phyloP scores from a whole-genome alignment of 1,140 invertebrate species.

The Meteorus sp. region DNA sequence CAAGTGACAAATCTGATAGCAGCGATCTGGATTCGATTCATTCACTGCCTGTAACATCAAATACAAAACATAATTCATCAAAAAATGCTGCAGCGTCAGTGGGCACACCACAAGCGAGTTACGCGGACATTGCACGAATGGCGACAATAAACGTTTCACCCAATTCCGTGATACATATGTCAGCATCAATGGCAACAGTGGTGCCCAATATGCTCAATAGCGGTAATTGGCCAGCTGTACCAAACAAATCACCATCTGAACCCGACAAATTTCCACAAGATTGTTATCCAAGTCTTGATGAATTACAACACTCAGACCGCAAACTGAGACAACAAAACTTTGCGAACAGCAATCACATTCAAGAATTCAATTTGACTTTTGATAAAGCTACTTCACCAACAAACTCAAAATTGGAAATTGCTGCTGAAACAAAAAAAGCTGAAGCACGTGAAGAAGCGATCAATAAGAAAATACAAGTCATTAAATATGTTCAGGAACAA shows the following conservation, averaged over 20 bases:
- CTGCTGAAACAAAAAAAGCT: slow-evolving; percentile 44
- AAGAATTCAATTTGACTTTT: slow-evolving; percentile 41
- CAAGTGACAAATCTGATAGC: slow-evolving; percentile 72
- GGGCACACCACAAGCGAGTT: slow-evolving; percentile 68
- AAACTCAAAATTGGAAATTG: slow-evolving; percentile 45
- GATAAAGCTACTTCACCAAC: slow-evolving; percentile 48
- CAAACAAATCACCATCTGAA: slow-evolving; percentile 42
- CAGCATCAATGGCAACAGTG: slow-evolving; percentile 45
- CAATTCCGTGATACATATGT: slow-evolving; percentile 45
- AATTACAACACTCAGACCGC: slow-evolving; percentile 48
- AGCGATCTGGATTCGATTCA: slow-evolving; percentile 75
- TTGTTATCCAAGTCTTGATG: slow-evolving; percentile 55
- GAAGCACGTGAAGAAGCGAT: slow-evolving; percentile 50
- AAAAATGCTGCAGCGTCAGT: slow-evolving; percentile 54
- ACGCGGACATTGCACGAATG: slow-evolving; percentile 73
- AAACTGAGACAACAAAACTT: slow-evolving; percentile 44
- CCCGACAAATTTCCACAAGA: slow-evolving; percentile 46
- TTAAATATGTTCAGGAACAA: slow-evolving; percentile 51
- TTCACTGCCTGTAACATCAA: slow-evolving; percentile 68
- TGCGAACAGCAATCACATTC: slow-evolving; percentile 37
- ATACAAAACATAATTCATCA: slow-evolving; percentile 51
- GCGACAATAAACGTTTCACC: slow-evolving; percentile 52
- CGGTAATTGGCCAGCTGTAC: slow-evolving; percentile 45
- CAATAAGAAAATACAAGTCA: slow-evolving; percentile 49
- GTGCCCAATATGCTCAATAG: slow-evolving; percentile 41